Evolutionary conservation across 1,140 invertebrate species (phyloP), one percentile per base, ranked within the genome.

Genomic region (Atta cephalotes): DNA sequence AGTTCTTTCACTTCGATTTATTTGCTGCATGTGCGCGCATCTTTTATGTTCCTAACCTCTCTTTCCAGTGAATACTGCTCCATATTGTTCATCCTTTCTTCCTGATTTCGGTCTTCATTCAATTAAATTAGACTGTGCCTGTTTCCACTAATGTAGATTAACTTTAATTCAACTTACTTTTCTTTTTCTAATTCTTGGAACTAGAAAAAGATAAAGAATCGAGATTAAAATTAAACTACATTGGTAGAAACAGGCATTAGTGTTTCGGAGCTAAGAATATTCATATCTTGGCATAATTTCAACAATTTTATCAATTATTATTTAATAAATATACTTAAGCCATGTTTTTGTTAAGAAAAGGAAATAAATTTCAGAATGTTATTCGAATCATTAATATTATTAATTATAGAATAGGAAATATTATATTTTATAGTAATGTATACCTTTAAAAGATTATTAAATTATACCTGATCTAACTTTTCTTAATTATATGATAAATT

Each of bases 21-120:
- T 51, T 51, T 51, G n/a, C 14, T 16, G 25, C 18, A 66, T 28
- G 51, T 49, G 77, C 45, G 62, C 45, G 45, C 60, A 63, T 21
- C 25, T 79, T 65, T 66, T 31, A 21, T 28, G 12, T 12, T 79
- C 25, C 39, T 79, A 65, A 65, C 62, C 77, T 79, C 25, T 65
- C 28, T 79, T 79, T 79, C 49, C 39, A 63, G 21, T 21, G 72
- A 21, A 7, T 31, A 49, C 60, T 53, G 45, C 35, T 39, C 35
- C 35, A 66, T n/a, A 66, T 39, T 66, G 9, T 35, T 18, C 12
- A 16, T 63, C 28, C 3, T 49, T 25, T 78, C 21, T 60, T 2
- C 10, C 51, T 56, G 9, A 2, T 51, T 74, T 28, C 7, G 28
- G 18, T 62, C 18, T 35, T 65, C 31, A 10, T n/a, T 66, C n/a